Base-by-base conservation (phyloP, 2,888 invertebrate species). In the Hydrotaea cyrtoneurina region DNA sequence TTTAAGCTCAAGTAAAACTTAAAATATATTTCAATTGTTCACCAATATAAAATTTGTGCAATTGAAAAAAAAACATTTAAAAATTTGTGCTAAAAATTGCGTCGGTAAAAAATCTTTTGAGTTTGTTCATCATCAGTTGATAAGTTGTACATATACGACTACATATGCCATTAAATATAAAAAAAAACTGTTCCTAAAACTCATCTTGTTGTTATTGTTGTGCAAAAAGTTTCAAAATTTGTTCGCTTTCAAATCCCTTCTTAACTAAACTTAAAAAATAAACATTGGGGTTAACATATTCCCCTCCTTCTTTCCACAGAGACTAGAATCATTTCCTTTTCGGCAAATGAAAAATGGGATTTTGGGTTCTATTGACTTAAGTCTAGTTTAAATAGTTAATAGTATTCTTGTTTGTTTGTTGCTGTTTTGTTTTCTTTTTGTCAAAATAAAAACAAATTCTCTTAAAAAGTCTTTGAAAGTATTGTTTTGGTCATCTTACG, bases 1-100 rank as follows among this genome's bases (percentile, higher is more conserved):
- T 85, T 82, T 85, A 85, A 88, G 88, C 89, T 88, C 87, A 83
- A 89, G 80, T 78, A 82, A 82, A 80, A 57, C 55, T 71, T 17
- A 39, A 43, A 39, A 57, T 43, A 36, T 78, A 23, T 76, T 19
- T 15, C 39, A 43, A 39, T 69, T 69, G 15, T 69, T 23, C 62
- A 36, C 62, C 66, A 17, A 15, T 59, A 66, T 53, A 39, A 43
- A 69, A 46, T 17, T 85, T 79, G 85, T 85, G 85, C 85, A 85
- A 77, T 73, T 85, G 21, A 79, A 85, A 82, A 43, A 85, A 80
- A 74, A 69, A n/a, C n/a, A n/a, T n/a, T 74, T 79, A 62, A 62
- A 62, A 21, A 46, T 72, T 79, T 82, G 85, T 80, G 85, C 85
- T 69, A 82, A 82, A 80, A 80, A 55, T 75, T 50, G 23, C 73